Evolutionary conservation across 2,888 invertebrate species (phyloP), one percentile per base, ranked within the genome.

Genomic region (Xylota sylvarum): DNA sequence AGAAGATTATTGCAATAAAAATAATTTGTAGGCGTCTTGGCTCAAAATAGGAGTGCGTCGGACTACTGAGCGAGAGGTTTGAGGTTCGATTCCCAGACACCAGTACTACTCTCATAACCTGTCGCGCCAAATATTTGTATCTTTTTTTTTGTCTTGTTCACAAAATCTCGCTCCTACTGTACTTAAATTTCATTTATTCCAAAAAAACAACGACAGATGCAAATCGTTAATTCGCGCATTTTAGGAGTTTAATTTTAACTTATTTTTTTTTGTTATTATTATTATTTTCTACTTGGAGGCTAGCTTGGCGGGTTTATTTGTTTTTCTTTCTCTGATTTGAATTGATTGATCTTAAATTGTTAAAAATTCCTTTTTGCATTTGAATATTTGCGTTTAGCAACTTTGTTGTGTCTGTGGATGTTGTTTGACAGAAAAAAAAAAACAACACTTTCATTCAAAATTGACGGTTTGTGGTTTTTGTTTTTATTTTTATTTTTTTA

Each of bases 121-220:
- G 23, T 23, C 23, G 3, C 3, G 23, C 23, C 3, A 23, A 1
- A 23, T 23, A n/a, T n/a, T n/a, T n/a, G n/a, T n/a, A n/a, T n/a
- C n/a, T n/a, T n/a, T n/a, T n/a, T n/a, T n/a, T n/a, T n/a, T n/a
- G n/a, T 32, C 40, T 27, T 9, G 48, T 65, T 65, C 19, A 32
- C 17, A 19, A 32, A n/a, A n/a, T 43, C 14, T 7, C 30, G 9
- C 48, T 17, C 1, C 48, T 9, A 65, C 46, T 46, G 65, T 65
- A 12, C 4, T 17, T 3, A 3, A 52, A 40, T 5, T 12, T 30
- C 12, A 14, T 35, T 17, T 5, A 55, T 43, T 14, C 10, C 5
- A 48, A 17, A 40, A 40, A 62, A 55, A 10, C n/a, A 43, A 62
- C 67, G 43, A 67, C 64, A 73, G 60, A 80, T 67, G 73, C 73